These are phyloP conservation scores for Galaxea fascicularis DNA, from an alignment of 92 coral and sea anemone species.

Conservation along the genomic window DNA sequence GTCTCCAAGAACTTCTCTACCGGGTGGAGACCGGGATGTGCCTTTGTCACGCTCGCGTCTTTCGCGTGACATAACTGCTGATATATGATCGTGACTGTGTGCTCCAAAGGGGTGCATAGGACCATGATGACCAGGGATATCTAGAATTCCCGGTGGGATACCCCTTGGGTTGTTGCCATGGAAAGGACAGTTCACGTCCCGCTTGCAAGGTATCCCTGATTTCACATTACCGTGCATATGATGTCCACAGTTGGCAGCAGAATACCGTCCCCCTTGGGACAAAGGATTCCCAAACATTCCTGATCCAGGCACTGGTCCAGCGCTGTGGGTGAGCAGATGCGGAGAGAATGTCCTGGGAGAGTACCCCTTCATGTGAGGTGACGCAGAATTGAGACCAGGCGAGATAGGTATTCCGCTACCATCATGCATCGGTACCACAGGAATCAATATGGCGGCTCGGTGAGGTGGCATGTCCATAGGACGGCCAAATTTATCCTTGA, in stretches of 20 bases:
- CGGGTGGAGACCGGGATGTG: conserved; percentile 71
- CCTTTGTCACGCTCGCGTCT: conserved; percentile 75
- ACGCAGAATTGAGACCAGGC: conserved; percentile 80
- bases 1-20: conserved; percentile 65
- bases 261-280: conserved; percentile 76
- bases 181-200: conserved; percentile 95
- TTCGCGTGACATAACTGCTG: conserved; percentile 79
- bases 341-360: conserved; percentile 96
- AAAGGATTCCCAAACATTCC: conserved; percentile 74
- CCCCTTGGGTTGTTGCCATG: conserved; percentile 92
- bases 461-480: conserved; percentile 87
- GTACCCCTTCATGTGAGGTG: conserved; percentile 87
- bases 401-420: conserved; percentile 80
- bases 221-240: conserved; percentile 85
- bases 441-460: conserved; percentile 90
- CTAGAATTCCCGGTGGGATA: conserved; percentile 57
- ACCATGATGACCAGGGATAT: conserved; percentile 81
- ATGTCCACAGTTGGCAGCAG: conserved; percentile 80
- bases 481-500: conserved; percentile 76
- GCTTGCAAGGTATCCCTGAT: conserved; percentile 83
- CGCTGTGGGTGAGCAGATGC: conserved; percentile 92
- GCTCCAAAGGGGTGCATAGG: conserved; percentile 72
- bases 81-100: conserved; percentile 78
- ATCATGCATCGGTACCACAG: conserved; percentile 92
- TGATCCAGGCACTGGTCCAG: conserved; percentile 65